Evolutionary conservation across 1,140 invertebrate species (phyloP).

Genomic region (Melitaea cinxia): DNA sequence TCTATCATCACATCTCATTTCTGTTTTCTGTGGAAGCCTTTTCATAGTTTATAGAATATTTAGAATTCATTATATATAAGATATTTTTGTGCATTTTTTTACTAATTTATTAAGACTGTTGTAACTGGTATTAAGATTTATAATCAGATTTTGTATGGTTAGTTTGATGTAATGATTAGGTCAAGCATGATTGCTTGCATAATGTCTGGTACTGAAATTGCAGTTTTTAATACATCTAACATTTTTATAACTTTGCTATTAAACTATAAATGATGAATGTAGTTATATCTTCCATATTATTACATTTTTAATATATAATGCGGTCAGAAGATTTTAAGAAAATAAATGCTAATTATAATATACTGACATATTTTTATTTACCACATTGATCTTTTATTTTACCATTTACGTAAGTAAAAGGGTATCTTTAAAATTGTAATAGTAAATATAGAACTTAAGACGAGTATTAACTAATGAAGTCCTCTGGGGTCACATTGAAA

Average conservation of each 20-base stretch:
- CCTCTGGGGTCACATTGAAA: too few relatives aligned
- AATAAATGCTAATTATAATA: conserved; percentile 9
- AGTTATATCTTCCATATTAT: conserved; percentile 17
- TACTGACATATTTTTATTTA: background rate
- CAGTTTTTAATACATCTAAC: conserved; percentile 7
- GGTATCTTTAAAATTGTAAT: too few relatives aligned
- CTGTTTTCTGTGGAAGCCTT: background rate
- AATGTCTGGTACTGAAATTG: background rate
- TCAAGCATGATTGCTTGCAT: too few relatives aligned
- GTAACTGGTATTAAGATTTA: background rate
- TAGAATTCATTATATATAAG: background rate
- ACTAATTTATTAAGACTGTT: background rate
- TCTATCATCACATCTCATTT: background rate
- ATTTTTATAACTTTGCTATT: background rate
- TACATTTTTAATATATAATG: conserved; percentile 16
- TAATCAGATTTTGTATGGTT: background rate
- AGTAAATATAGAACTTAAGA: too few relatives aligned
- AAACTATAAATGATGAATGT: conserved; percentile 10
- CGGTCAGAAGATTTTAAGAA: conserved; percentile 1
- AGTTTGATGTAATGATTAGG: background rate
- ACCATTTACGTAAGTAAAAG: too few relatives aligned
- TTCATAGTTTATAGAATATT: background rate
- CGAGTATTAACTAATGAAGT: too few relatives aligned
- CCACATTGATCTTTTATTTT: background rate
- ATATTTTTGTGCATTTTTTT: conserved; percentile 11